Evolutionary conservation across 2,113 vertebrate genomes (phyloP), one percentile per base, ranked within the genome.

Genomic region (Ranitomeya variabilis): DNA sequence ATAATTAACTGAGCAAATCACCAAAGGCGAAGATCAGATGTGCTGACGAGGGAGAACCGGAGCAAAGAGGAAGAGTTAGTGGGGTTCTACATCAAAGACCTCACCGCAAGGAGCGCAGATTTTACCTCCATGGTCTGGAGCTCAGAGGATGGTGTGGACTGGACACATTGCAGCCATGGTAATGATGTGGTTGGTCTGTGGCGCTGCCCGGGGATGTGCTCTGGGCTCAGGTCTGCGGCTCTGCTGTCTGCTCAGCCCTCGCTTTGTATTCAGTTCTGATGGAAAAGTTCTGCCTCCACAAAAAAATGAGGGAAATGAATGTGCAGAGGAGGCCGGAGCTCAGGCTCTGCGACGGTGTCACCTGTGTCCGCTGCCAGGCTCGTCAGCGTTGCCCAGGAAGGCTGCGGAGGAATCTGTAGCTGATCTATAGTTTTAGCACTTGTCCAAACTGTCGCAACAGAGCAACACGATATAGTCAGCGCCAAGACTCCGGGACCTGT

Each of bases 381-480:
- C 73, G 10, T 23, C 69, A 37, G 45, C 52, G 23, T 54, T 19
- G 18, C 9, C 76, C 86, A 87, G 77, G 64, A 87, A 87, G 23
- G 64, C 51, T 80, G n/a, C 62, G 37, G 62, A 87, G 31, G 86
- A 62, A 78, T 86, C 52, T 86, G 74, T 69, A 80, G 59, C 76
- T 80, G 62, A 87, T 87, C 86, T 67, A 87, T 87, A 87, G 60
- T 87, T 87, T 86, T 87, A 87, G 80, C 86, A 80, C 86, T 80
- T 80, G 80, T 55, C 77, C 86, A 87, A 87, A 80, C 76, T 80
- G 86, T 87, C 76, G 80, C 69, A 87, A 69, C 74, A 12, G 64
- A 60, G 60, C 37, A 66, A 45, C 51, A 37, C 80, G 76, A 87
- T 77, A 80, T 37, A 80, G 86, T 87, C 86, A 69, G 21, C 67